Percentiles rank a stretch among this genome's conserved stretches.
Evolutionary conservation across 2,113 vertebrate species (phyloP).

Genomic region (Lathamus discolor): DNA sequence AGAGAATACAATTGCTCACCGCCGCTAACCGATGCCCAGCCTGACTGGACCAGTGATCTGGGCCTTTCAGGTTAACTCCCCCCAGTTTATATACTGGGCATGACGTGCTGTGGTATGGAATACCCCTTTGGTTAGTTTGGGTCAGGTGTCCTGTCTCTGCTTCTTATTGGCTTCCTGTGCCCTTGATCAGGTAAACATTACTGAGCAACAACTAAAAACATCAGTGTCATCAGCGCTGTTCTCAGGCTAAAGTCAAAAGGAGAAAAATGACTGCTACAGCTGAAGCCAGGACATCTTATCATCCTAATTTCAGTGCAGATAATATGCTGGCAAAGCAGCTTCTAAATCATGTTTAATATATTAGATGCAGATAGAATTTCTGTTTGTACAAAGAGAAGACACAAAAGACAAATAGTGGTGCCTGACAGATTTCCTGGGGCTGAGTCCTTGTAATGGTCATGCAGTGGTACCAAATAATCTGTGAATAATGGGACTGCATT

Average conservation of each 20-base stretch:
- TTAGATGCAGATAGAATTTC: neutral
- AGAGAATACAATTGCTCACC: neutral
- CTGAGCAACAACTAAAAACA: neutral
- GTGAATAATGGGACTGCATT: neutral
- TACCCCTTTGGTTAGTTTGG: neutral
- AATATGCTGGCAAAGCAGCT: neutral
- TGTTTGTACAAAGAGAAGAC: neutral
- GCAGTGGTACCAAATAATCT: neutral
- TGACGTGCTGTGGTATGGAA: neutral
- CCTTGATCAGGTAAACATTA: neutral
- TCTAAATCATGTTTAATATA: neutral
- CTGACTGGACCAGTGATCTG: neutral
- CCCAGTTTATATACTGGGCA: neutral
- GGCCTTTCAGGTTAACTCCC: neutral
- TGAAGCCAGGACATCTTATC: neutral
- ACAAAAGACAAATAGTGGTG: neutral
- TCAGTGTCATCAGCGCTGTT: neutral
- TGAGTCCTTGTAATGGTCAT: neutral
- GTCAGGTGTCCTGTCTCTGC: neutral
- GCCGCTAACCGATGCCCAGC: neutral
- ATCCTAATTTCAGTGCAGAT: neutral
- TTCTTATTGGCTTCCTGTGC: neutral
- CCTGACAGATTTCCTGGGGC: neutral
- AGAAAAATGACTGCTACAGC: neutral
- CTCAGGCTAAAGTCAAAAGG: neutral